phyloP scores from a whole-genome alignment of 2,888 invertebrate genomes.

The Pseudoips prasinana region DNA sequence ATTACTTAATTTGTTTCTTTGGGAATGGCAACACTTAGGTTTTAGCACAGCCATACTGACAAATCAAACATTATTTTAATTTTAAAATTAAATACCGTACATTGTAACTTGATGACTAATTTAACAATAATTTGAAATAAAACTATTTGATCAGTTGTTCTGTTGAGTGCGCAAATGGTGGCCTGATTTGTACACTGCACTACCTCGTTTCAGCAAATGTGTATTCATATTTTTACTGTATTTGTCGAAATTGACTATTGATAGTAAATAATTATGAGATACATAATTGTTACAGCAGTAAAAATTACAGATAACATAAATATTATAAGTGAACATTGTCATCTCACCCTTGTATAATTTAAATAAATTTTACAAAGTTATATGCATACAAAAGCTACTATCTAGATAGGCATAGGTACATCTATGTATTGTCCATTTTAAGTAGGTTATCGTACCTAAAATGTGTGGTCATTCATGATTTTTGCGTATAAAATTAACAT shows the following conservation, averaged over 20 bases:
- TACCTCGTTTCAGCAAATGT: too few species aligned
- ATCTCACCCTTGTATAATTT: too few species aligned
- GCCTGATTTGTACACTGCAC: too few species aligned
- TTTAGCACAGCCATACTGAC: constrained; percentile 37
- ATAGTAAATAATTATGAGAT: too few species aligned
- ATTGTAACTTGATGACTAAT: neutral
- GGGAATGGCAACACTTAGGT: constrained; percentile 27
- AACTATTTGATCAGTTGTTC: too few species aligned
- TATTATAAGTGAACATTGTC: too few species aligned
- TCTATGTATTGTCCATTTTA: constrained; percentile 37
- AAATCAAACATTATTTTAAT: constrained; percentile 13
- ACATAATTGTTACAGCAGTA: too few species aligned
- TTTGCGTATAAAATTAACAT: constrained; percentile 1
- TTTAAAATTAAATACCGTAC: neutral
- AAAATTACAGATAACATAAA: too few species aligned
- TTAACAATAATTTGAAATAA: neutral
- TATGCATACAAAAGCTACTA: constrained; percentile 42
- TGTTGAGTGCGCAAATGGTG: too few species aligned
- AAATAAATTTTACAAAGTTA: too few species aligned
- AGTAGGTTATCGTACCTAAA: constrained; percentile 24
- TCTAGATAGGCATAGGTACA: constrained; percentile 3
- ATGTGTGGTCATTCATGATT: constrained; percentile 1
- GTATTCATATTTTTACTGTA: too few species aligned
- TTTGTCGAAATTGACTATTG: too few species aligned
- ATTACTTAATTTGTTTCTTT: constrained; percentile 21